Evolutionary conservation across 2,797 vertebrate genomes (phyloP), one percentile per base, ranked within the genome.

Genomic region (Cyclopterus lumpus): DNA sequence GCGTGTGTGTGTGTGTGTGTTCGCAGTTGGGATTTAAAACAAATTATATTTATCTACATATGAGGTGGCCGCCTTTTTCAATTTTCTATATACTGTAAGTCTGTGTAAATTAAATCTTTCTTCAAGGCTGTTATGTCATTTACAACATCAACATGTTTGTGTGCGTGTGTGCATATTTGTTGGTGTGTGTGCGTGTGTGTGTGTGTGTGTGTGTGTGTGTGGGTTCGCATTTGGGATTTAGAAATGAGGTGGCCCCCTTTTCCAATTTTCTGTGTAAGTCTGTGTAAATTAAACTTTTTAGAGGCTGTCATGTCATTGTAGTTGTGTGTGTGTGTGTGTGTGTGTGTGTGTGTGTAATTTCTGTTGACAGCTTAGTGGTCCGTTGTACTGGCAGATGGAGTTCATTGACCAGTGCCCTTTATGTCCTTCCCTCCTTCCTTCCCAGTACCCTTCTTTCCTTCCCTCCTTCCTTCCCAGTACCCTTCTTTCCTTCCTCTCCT

Each of bases 301-400:
- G 20, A 46, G 48, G 3, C 48, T 22, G n/a, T 22, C 9, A 49
- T 22, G 48, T 10, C n/a, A 51, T 22, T 20, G 7, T 46, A 46
- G 4, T 42, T 6, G 24, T 28, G 12, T 54, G 53, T 55, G 3
- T 60, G 38, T 44, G 14, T 44, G 38, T 44, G 24, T 20, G 40
- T 28, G 4, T 46, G 69, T 53, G 1, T 61, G 7, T 20, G 15
- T 58, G 34, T 40, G 38, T 83, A 72, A 84, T 78, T 34, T 85
- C 66, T 73, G 64, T 60, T 53, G 74, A 79, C 77, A 66, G 76
- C 66, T 81, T 81, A 67, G 68, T 82, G 64, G 62, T 63, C 26
- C 16, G 2, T 81, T 71, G 55, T 26, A 28, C n/a, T 6, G 77
- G 63, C 86, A 86, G 84, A 85, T 86, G 84, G 79, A 76, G 80